Evolutionary conservation across 2,797 vertebrate genomes (phyloP), one percentile per base, ranked within the genome.

Genomic region (Huso huso): DNA sequence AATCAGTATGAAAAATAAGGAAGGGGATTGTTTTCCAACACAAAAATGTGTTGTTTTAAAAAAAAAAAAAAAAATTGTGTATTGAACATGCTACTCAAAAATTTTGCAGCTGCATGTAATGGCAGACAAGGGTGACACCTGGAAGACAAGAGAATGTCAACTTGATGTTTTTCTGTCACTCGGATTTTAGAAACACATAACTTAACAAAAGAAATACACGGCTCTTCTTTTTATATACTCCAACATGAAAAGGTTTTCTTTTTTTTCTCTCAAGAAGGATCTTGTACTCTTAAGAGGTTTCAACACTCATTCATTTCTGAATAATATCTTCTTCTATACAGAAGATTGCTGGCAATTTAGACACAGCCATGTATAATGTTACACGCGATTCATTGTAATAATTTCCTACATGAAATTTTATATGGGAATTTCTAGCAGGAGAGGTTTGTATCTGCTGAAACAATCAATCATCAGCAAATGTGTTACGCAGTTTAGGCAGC

Each of bases 121-220:
- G 7, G 55, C 12, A 11, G 12, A 7, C 55, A 7, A n/a, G 55
- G 55, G 10, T 58, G 12, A 7, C 55, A 58, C 1, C 55, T 15
- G 6, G 55, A 58, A 58, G 55, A 58, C 12, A n/a, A 7, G 55
- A 7, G 55, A 58, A 13, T 58, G 55, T n/a, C 55, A 58, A n/a
- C 2, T 58, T 58, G n/a, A 58, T 2, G 55, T 58, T 58, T 58
- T n/a, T n/a, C 55, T 58, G 55, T 58, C 12, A n/a, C 55, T 58
- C 12, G 13, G 55, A n/a, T 58, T 58, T 58, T 10, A 58, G 55
- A 50, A 52, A 50, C 13, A 64, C 49, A 37, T 60, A 48, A 61
- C 76, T 76, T 74, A 74, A 70, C 48, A 13, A 15, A 68, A 55
- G 7, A 80, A 82, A 78, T 37, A 4, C 37, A 5, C 4, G 37